Conservation (phyloP, 2,888 invertebrate genomes). For the Diogma glabrata region DNA sequence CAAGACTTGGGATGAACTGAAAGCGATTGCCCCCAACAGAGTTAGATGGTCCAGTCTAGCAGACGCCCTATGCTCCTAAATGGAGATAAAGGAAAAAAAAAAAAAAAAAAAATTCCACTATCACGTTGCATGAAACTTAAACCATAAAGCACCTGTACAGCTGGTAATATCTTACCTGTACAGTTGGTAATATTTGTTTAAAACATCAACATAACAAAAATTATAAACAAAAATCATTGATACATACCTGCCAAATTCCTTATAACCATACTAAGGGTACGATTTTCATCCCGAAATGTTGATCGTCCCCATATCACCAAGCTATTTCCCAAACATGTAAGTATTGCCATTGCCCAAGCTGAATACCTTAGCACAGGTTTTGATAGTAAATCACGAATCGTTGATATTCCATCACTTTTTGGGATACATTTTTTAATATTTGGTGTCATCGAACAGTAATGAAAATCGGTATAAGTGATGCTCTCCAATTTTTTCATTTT, state of each 20-base stretch:
- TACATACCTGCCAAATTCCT: constrained; percentile 42
- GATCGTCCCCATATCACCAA: constrained; percentile 50
- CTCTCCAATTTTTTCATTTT: constrained; percentile 39
- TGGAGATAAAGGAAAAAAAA: too few relatives aligned
- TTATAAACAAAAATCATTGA: too few relatives aligned
- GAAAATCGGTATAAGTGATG: constrained; percentile 49
- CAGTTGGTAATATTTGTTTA: too few relatives aligned
- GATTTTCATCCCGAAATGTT: constrained; percentile 48
- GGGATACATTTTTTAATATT: constrained; percentile 46
- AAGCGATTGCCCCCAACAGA: too few relatives aligned
- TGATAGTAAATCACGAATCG: constrained; percentile 44
- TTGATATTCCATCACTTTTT: constrained; percentile 50
- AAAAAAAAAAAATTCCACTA: too few relatives aligned
- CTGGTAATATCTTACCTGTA: too few relatives aligned
- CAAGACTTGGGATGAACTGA: too few relatives aligned
- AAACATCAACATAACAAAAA: too few relatives aligned
- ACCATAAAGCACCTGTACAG: too few relatives aligned
- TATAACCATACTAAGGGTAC: constrained; percentile 49
- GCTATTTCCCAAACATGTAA: constrained; percentile 49
- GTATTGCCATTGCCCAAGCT: constrained; percentile 49
- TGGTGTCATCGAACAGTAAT: constrained; percentile 49
- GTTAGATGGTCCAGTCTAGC: too few relatives aligned
- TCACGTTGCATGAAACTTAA: too few relatives aligned
- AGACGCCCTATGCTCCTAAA: too few relatives aligned
- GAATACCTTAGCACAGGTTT: constrained; percentile 45